Conservation (phyloP, 2,113 vertebrate genomes). For the Agapornis roseicollis region DNA sequence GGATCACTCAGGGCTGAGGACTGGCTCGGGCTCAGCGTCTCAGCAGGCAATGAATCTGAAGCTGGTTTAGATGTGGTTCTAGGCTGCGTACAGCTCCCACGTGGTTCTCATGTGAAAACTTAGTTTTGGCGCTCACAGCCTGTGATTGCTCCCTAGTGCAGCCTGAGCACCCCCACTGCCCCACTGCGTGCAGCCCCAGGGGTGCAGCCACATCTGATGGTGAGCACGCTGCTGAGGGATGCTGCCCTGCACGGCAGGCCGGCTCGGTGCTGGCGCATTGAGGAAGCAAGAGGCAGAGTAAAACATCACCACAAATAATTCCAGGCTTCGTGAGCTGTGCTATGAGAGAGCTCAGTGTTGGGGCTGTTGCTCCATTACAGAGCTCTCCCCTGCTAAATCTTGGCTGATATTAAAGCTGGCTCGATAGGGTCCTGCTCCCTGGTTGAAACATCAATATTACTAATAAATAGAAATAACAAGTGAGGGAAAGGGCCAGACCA, state of each 20-base stretch:
- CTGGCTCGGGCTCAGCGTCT: not conserved
- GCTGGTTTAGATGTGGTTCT: not conserved
- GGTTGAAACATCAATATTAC: slow-evolving; percentile 57
- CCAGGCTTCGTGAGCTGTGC: not conserved
- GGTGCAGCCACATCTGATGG: not conserved
- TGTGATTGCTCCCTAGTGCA: not conserved
- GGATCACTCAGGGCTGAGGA: not conserved
- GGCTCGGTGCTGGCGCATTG: not conserved
- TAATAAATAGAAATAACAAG: slow-evolving; percentile 65
- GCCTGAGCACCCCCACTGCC: not conserved
- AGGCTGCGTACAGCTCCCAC: not conserved
- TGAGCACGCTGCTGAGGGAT: not conserved
- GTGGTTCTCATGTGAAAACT: not conserved
- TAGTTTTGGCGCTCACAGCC: not conserved
- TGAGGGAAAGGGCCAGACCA: slow-evolving; percentile 44
- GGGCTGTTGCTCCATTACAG: not conserved
- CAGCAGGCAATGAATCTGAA: not conserved
- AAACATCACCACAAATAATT: not conserved
- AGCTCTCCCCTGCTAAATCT: slow-evolving; percentile 22
- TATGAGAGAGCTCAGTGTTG: rapidly evolving
- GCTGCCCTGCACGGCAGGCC: not conserved
- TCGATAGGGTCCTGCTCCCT: slow-evolving; percentile 53
- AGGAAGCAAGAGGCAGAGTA: not conserved
- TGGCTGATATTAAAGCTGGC: slow-evolving; percentile 29
- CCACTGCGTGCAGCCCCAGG: not conserved